Evolutionary conservation across 2,888 invertebrate genomes (phyloP), one percentile per base, ranked within the genome.

Genomic region (Mylabris sibirica): DNA sequence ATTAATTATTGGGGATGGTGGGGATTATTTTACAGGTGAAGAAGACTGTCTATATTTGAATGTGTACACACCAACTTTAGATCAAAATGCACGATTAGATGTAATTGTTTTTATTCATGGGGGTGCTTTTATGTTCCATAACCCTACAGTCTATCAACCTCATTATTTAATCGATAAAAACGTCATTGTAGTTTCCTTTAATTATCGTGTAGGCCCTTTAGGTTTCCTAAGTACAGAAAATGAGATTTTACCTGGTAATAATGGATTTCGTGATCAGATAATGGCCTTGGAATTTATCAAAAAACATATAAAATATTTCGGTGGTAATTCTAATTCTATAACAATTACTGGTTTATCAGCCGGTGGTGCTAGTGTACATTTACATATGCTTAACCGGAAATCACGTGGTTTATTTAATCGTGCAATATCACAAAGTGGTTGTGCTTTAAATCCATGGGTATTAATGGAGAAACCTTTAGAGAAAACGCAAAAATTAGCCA

Each of bases 151-250:
- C 4, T 20, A 53, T 12, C 60, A 65, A 35, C 88, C 90, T 0
- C 82, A 86, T 11, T 86, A 87, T 71, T 74, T 93, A 0, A 89
- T 93, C n/a, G 17, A 44, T 89, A 89, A 90, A 63, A 83, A 86
- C 60, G 88, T 92, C 72, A 85, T 92, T 5, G 88, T 93, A 1
- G 92, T 92, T 0, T 91, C 90, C 11, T 77, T 93, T 0, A 92
- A 91, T 81, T 93, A 93, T 77, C 86, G 93, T 60, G 77, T 93
- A n/a, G 93, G 93, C 53, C 90, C 91, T 0, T 79, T 93, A 67
- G 93, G 91, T 61, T 93, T 94, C 81, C 84, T 93, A 0, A 92
- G 92, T 79, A 92, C 93, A 0, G 92, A 90, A 41, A 92, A 93
- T 74, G 87, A 88, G 0, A 79, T 87, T 0, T 85, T 91, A 0